Conservation (phyloP, 2,113 vertebrate species). For the Onychostruthus taczanowskii region DNA sequence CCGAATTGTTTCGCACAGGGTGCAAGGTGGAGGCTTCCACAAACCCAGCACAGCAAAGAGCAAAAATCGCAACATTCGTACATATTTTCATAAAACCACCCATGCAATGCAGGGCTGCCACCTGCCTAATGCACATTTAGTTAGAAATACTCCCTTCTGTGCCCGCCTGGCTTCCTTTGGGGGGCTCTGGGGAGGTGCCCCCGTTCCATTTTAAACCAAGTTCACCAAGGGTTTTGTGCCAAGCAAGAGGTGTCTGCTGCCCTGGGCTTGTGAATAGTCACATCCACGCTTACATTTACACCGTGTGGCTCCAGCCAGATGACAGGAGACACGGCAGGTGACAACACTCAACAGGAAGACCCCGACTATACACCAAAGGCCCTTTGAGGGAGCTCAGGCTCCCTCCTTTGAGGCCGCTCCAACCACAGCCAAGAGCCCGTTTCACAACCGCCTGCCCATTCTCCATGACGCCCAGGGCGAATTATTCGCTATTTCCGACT, state of each 20-base stretch:
- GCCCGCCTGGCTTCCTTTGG: accelerated
- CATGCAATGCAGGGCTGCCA: not conserved
- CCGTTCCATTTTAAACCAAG: not conserved
- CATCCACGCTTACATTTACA: not conserved
- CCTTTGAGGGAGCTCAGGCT: not conserved
- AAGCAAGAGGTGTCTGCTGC: not conserved
- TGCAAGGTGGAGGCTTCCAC: not conserved
- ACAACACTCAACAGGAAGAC: not conserved
- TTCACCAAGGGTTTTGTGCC: not conserved
- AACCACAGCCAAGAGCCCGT: not conserved
- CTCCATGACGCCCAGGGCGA: no score
- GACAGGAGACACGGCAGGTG: not conserved
- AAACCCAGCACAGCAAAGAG: not conserved
- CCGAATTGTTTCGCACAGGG: no score
- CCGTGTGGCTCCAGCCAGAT: not conserved
- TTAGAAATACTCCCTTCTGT: not conserved
- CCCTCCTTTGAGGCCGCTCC: no score
- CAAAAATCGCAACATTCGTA: not conserved
- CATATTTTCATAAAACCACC: not conserved
- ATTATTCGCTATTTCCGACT: not conserved
- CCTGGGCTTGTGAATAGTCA: not conserved
- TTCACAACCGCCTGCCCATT: not conserved
- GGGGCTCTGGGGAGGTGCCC: not conserved
- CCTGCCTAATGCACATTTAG: not conserved
- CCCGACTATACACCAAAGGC: accelerated